A percentile compares a stretch with the other conserved stretches of the same genome.
Evolutionary conservation across 2,797 vertebrate species (phyloP).

Genomic region (Sparus aurata): DNA sequence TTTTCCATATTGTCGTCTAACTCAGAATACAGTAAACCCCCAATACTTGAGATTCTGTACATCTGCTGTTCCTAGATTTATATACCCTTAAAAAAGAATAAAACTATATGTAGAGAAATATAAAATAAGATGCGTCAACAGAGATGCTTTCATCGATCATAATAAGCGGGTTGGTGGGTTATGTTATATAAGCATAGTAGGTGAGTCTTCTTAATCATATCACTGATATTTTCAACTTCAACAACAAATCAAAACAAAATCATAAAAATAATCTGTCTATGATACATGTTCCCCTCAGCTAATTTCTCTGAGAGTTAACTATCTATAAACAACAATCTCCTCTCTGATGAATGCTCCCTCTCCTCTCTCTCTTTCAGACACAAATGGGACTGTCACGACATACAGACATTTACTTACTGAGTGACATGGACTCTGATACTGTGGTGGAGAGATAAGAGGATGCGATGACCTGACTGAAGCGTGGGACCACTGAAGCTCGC

Average conservation of each 20-base stretch:
- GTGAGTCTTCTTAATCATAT: not conserved
- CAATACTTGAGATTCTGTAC: not conserved
- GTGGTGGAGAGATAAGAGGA: slow-evolving; percentile 73
- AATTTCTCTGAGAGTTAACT: not conserved
- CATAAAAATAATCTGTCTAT: not conserved
- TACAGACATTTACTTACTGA: slow-evolving; percentile 90
- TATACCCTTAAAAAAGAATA: not conserved
- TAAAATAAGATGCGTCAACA: slow-evolving; percentile 10
- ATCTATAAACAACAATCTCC: too few species aligned
- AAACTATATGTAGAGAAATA: not conserved
- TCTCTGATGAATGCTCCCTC: not conserved
- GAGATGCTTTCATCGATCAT: not conserved
- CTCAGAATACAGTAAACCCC: not conserved
- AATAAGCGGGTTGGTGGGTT: not conserved
- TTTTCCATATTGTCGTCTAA: not conserved
- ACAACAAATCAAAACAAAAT: not conserved
- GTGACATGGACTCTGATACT: slow-evolving; percentile 82
- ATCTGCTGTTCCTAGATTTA: not conserved
- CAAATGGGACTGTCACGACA: slow-evolving; percentile 79
- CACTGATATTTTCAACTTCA: not conserved
- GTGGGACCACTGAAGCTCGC: slow-evolving; percentile 42
- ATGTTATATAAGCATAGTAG: not conserved
- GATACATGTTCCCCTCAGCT: not conserved
- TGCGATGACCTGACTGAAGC: not conserved
- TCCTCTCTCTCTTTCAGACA: slow-evolving; percentile 77